These are phyloP conservation scores for Chromis chromis DNA, from an alignment of 2,797 vertebrate species.

Conservation along the genomic window DNA sequence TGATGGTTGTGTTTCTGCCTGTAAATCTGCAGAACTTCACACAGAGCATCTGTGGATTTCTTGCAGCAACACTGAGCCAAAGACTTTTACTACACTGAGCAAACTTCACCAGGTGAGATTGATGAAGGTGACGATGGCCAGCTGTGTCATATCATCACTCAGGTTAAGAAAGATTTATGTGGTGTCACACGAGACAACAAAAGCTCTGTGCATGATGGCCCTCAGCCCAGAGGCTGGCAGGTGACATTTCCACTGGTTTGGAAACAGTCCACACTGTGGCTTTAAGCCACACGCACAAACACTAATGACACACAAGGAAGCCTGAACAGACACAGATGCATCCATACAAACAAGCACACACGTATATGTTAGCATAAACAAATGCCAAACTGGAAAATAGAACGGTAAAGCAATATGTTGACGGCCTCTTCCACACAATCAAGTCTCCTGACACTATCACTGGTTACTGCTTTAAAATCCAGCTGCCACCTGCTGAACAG, in stretches of 20 bases:
- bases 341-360: not conserved
- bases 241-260: slow-evolving; percentile 68
- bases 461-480: slow-evolving; percentile 44
- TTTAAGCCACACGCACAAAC: slow-evolving; percentile 22
- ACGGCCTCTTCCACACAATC: slow-evolving; percentile 26
- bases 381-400: slow-evolving; percentile 7
- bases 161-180: slow-evolving; percentile 61
- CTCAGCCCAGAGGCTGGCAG: slow-evolving; percentile 44
- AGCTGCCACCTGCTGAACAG: slow-evolving; percentile 52
- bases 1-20: not conserved
- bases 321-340: slow-evolving; percentile 5
- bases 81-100: not conserved
- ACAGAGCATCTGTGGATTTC: no score
- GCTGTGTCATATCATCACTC: slow-evolving; percentile 50
- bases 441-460: slow-evolving; percentile 33
- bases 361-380: slow-evolving; percentile 1
- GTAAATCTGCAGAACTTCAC: not conserved
- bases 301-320: not conserved
- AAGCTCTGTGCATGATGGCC: slow-evolving; percentile 33
- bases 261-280: slow-evolving; percentile 39
- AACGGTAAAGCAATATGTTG: slow-evolving; percentile 37
- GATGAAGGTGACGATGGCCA: slow-evolving; percentile 21
- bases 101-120: slow-evolving; percentile 41
- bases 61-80: not conserved
- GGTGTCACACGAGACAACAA: slow-evolving; percentile 45